Evolutionary conservation across 2,888 invertebrate species (phyloP), one percentile per base, ranked within the genome.

Genomic region (Patella depressa): DNA sequence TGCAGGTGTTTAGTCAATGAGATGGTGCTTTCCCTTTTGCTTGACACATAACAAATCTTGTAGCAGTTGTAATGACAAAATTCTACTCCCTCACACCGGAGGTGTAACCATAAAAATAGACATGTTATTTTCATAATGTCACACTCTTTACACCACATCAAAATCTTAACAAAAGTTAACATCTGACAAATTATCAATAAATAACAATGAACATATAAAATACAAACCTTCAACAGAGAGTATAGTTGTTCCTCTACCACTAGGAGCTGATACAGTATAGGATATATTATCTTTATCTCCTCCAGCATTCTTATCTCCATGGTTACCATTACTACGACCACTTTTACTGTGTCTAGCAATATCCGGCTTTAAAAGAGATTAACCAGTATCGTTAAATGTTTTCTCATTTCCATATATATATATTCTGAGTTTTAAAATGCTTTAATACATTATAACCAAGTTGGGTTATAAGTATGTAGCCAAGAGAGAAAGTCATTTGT

Each of bases 231-330:
- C 89, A 34, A 85, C 82, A 54, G 89, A 88, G 78, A 89, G 85
- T 72, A 87, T 80, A 7, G 85, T 86, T 14, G 90, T 89, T 45
- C 86, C 88, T 29, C 89, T 80, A 15, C 89, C 89, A 86, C 89
- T 89, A 3, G 87, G 89, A 1, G 89, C 90, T 2, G 90, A 89
- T 57, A 89, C 88, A 15, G 89, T 90, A 80, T 89, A 89, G 2
- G 89, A 88, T 15, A 89, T 87, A 80, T 86, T 88, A 79, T 89
- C 89, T 73, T 84, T 85, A 70, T 88, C 87, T 15, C 74, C 79
- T 11, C 72, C 82, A 24, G 79, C 82, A 19, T 82, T 80, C 74
- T 81, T 80, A 57, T 79, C 81, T 55, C 76, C 69, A 17, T 78
- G 77, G 9, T 74, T 77, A 69, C 65, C 54, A 53, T 70, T 69